Evolutionary conservation across 2,113 vertebrate genomes (phyloP).

Genomic region (Trogon surrucura): DNA sequence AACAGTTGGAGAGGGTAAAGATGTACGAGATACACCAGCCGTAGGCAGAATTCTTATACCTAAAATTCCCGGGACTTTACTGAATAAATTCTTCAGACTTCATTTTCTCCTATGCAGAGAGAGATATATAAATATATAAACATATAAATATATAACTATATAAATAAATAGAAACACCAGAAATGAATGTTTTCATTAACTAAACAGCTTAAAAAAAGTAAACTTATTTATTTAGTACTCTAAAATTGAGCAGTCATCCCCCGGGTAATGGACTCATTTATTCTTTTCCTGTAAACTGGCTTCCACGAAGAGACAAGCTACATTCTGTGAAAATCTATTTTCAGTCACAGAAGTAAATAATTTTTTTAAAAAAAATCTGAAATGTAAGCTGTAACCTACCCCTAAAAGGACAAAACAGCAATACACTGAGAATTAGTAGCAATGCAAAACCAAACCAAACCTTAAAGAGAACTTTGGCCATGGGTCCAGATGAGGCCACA

Average conservation of each 20-base stretch:
- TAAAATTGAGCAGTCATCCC: background rate
- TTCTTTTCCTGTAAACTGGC: background rate
- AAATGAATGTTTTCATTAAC: background rate
- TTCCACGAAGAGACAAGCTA: background rate
- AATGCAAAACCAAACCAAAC: background rate
- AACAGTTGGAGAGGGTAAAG: background rate
- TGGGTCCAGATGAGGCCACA: no score
- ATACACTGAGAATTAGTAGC: background rate
- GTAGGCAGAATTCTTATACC: background rate
- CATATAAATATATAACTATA: background rate
- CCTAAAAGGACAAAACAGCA: background rate
- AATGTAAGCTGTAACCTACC: background rate
- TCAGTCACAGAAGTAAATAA: background rate
- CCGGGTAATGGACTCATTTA: background rate
- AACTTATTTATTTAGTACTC: background rate
- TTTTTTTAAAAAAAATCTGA: background rate
- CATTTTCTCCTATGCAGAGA: background rate
- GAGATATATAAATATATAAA: background rate
- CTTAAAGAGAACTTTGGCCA: background rate
- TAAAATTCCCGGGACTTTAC: background rate
- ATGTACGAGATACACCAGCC: background rate
- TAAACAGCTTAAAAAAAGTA: background rate
- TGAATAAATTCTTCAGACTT: background rate
- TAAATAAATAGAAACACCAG: background rate
- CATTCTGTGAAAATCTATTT: background rate